Percentiles rank a stretch among this genome's conserved stretches.
Evolutionary conservation across 2,113 vertebrate genomes (phyloP).

Genomic region (Bostrychus sinensis): DNA sequence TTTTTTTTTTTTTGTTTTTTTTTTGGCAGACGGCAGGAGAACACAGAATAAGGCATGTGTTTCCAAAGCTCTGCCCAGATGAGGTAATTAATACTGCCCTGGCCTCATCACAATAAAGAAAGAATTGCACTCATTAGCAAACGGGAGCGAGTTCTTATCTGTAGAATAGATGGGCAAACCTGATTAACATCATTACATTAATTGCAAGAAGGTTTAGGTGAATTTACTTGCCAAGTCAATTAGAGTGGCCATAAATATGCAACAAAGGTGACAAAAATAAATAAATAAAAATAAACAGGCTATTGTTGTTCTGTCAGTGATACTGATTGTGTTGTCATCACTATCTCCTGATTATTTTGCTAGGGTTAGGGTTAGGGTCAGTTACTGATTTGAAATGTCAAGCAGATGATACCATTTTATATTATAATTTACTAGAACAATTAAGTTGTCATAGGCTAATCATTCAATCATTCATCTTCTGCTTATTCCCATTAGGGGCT

Average conservation of each 20-base stretch:
- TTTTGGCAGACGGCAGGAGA: conserved; percentile 29
- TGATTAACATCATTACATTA: conserved; percentile 65
- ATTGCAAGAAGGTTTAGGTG: conserved; percentile 65
- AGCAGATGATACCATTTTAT: too few relatives aligned
- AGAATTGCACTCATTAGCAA: conserved; percentile 40
- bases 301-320: conserved; percentile 35
- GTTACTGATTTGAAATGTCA: too few relatives aligned
- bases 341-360: conserved; percentile 56
- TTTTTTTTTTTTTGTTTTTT: conserved; percentile 61
- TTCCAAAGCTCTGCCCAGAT: conserved; percentile 39
- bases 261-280: conserved; percentile 25
- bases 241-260: conserved; percentile 41
- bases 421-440: background rate
- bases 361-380: too few relatives aligned
- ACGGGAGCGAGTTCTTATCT: conserved; percentile 33
- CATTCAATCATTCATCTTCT: too few relatives aligned
- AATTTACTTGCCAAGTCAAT: conserved; percentile 62
- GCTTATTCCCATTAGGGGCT: too few relatives aligned
- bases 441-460: background rate
- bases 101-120: conserved; percentile 48
- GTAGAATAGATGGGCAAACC: conserved; percentile 46
- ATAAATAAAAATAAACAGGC: conserved; percentile 40
- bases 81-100: conserved; percentile 64
- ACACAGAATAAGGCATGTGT: conserved; percentile 37
- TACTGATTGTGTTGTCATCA: conserved; percentile 48